These are phyloP conservation scores for Mesochorus sp. DNA, from an alignment of 2,888 invertebrate genomes.

Conservation along the genomic window DNA sequence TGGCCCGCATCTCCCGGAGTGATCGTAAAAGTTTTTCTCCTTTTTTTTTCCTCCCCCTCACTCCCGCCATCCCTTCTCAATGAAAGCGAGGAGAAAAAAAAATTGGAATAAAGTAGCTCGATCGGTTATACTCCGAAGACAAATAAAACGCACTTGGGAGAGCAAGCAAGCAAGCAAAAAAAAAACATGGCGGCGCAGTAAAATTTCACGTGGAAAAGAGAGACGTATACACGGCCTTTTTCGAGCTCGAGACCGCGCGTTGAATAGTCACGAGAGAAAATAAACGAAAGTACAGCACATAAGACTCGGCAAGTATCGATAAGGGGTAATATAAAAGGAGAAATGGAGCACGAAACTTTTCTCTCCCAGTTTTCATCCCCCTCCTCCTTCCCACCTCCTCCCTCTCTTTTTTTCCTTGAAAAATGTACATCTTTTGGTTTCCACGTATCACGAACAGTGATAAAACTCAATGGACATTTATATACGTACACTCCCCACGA, in stretches of 20 bases:
- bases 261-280: conserved; percentile 31
- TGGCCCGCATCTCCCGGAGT: conserved; percentile 18
- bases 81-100: background rate
- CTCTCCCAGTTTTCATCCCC: background rate
- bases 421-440: background rate
- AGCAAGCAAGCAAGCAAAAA: conserved; percentile 35
- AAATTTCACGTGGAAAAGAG: background rate
- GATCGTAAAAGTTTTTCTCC: conserved; percentile 39
- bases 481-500: too few relatives aligned
- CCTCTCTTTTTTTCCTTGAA: background rate
- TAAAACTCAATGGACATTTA: too few relatives aligned
- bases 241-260: conserved; percentile 9
- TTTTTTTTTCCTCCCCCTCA: background rate
- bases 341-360: conserved; percentile 29
- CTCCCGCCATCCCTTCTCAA: too few relatives aligned
- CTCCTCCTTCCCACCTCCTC: background rate
- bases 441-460: too few relatives aligned
- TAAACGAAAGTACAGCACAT: conserved; percentile 23
- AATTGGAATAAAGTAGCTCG: background rate
- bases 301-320: conserved; percentile 40
- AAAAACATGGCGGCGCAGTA: too few relatives aligned
- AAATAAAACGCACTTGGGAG: conserved; percentile 26
- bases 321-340: conserved; percentile 31
- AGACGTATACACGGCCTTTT: conserved; percentile 14
- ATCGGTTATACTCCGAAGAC: conserved; percentile 30